phyloP scores from a whole-genome alignment of 1,140 invertebrate genomes.

The Centruroides sculpturatus region DNA sequence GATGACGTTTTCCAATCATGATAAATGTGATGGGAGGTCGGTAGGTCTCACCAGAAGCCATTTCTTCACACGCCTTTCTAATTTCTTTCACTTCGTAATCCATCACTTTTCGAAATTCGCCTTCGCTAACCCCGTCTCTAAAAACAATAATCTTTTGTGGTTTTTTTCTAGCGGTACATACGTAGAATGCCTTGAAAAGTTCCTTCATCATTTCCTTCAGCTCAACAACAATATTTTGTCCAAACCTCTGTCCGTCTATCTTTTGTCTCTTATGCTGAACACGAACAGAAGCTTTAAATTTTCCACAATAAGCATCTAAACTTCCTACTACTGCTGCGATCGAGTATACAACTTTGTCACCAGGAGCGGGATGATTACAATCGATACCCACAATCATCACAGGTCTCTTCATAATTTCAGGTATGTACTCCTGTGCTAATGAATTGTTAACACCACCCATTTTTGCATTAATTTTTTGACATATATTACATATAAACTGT shows the following conservation, averaged over 20 bases:
- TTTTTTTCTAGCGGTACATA: conserved; percentile 2
- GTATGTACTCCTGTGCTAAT: conserved; percentile 14
- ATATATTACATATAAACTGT: conserved; percentile 49
- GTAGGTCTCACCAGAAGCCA: conserved; percentile 1
- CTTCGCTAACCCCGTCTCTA: conserved; percentile 34
- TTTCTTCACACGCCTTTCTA: conserved; percentile 3
- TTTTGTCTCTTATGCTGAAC: conserved; percentile 8
- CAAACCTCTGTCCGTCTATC: conserved; percentile 12
- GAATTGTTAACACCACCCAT: conserved; percentile 56
- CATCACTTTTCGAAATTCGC: conserved; percentile 29
- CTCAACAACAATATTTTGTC: conserved; percentile 27
- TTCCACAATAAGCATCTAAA: conserved; percentile 6
- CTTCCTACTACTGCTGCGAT: conserved; percentile 51
- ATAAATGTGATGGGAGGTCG: conserved; percentile 17
- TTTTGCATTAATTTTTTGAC: conserved; percentile 74
- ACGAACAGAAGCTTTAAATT: conserved; percentile 9
- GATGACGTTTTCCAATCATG: conserved; percentile 19
- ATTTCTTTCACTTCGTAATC: conserved; percentile 14
- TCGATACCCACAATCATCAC: conserved; percentile 69
- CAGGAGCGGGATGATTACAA: conserved; percentile 61
- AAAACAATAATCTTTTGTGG: conserved; percentile 31
- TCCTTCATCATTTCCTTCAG: conserved; percentile 50
- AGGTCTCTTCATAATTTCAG: conserved; percentile 26
- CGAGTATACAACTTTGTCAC: conserved; percentile 54
- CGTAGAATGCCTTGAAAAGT: conserved; percentile 29